Conservation (phyloP, 2,113 vertebrate species). For the Castor canadensis region DNA sequence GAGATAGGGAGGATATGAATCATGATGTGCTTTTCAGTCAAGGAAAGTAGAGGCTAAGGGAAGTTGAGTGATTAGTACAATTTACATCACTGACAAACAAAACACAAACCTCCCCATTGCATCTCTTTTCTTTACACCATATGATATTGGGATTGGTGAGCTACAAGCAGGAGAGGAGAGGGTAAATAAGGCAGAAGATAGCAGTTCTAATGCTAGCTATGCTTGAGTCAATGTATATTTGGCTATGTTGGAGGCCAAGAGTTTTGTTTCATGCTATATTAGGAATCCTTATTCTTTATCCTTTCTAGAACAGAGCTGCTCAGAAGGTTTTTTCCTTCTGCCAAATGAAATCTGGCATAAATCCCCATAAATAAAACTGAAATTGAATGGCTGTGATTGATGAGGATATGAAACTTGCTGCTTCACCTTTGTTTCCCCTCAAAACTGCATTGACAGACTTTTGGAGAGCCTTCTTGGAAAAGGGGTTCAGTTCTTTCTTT, state of each 20-base stretch:
- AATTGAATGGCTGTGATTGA: not conserved
- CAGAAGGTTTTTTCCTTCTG: not conserved
- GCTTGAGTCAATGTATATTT: slow-evolving; percentile 34
- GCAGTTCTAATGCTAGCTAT: not conserved
- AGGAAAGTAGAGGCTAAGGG: not conserved
- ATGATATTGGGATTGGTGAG: not conserved
- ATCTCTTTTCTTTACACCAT: not conserved
- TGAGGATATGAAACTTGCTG: not conserved
- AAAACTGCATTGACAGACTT: not conserved
- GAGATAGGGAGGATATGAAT: not conserved
- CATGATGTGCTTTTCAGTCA: not conserved
- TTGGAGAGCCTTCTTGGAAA: not conserved
- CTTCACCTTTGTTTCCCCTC: not conserved
- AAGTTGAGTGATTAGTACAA: not conserved
- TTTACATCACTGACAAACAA: not conserved
- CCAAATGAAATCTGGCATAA: not conserved
- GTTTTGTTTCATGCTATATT: not conserved
- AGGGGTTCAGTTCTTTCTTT: not conserved
- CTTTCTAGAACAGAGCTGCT: not conserved
- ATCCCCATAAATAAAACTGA: not conserved
- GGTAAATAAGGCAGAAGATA: not conserved
- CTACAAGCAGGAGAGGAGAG: not conserved
- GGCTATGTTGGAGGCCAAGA: not conserved
- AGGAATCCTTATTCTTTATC: slow-evolving; percentile 9
- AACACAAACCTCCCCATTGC: not conserved